Evolutionary conservation across 2,113 vertebrate species (phyloP).

Genomic region (Rhynchomys soricoides): DNA sequence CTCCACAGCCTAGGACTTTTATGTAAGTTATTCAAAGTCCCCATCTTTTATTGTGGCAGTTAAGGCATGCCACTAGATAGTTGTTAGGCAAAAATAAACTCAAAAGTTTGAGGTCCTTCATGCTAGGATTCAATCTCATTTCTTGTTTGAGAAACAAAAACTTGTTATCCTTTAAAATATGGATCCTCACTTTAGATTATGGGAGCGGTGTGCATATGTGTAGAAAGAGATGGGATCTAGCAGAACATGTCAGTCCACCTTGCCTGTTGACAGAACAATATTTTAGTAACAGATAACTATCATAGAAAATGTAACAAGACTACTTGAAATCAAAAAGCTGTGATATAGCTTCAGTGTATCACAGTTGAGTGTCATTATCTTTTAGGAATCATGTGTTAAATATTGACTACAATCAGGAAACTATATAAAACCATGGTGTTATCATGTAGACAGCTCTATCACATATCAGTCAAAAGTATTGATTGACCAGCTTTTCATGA

Average conservation of each 20-base stretch:
- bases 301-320: not conserved
- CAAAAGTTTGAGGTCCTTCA: conserved; percentile 1
- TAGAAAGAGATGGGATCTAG: not conserved
- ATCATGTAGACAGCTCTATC: not conserved
- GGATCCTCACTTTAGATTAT: not conserved
- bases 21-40: conserved; percentile 41
- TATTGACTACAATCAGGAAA: not conserved
- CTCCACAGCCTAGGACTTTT: not conserved
- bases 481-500: not conserved
- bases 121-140: conserved; percentile 42
- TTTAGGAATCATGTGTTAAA: conserved; percentile 4
- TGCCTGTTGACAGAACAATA: not conserved
- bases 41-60: conserved; percentile 35
- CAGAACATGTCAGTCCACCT: not conserved
- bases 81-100: not conserved
- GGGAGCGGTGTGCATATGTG: not conserved
- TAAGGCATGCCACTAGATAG: conserved; percentile 18
- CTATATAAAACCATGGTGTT: not conserved
- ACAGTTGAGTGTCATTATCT: not conserved
- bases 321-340: not conserved
- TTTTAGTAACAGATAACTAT: not conserved
- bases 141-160: not conserved
- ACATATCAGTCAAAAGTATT: conserved; percentile 33
- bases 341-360: not conserved
- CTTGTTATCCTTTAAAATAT: conserved; percentile 41